Base-by-base conservation (phyloP, 2,797 vertebrate genomes). In the Darevskia nairensis region DNA sequence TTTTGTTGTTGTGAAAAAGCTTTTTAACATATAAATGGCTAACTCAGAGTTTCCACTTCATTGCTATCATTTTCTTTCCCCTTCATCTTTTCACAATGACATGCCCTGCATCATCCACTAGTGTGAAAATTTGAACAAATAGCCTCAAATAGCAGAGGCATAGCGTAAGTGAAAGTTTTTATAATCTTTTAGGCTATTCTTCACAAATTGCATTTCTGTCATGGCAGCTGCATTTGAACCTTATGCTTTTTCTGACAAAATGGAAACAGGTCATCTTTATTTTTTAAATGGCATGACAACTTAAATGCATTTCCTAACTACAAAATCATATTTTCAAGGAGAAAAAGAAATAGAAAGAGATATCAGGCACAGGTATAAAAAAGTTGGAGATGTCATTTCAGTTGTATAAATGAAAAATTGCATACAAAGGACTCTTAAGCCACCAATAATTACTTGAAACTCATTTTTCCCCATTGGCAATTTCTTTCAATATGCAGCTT, bases 201-300 rank as follows among this genome's bases (percentile, higher is more conserved):
- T 95, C 93, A 92, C 86, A 86, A 92, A 93, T 94, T 92, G 91
- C 79, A 91, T 95, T 95, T 95, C 85, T 94, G 85, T 90, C 72
- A 91, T 94, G 93, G 94, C 95, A 95, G 91, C 71, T 94, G 90
- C 86, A 94, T 94, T 94, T 93, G 91, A 95, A 90, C 25, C 84
- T 93, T 89, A 91, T 89, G 17, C 80, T 94, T 61, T 92, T 91
- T 91, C 90, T 71, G 84, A 86, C 84, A 88, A 82, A 94, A 94
- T 93, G 76, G 90, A 94, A 95, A 91, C 50, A 89, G 83, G 82
- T 88, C 91, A 94, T 95, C 88, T 92, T 94, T 95, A 91, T 89
- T 92, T 92, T 94, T 90, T 94, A 92, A 94, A 92, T 44, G 17
- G 92, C 88, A 71, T 93, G 94, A 94, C 95, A 95, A 88, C 75